Conservation (phyloP, 1,140 invertebrate genomes). For the Hyphantria cunea region DNA sequence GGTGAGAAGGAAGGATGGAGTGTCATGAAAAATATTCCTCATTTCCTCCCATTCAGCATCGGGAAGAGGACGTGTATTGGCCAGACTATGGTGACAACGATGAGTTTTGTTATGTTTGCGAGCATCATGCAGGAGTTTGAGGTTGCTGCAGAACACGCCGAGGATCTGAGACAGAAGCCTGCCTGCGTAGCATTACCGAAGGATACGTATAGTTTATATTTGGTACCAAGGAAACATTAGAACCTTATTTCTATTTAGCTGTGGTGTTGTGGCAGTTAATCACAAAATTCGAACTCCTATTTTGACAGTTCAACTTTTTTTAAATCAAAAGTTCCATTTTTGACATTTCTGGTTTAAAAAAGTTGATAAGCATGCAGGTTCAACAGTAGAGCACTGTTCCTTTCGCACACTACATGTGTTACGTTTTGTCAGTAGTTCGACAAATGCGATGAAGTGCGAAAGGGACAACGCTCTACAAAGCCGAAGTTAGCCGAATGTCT, state of each 20-base stretch:
- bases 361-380: too few relatives aligned
- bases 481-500: too few relatives aligned
- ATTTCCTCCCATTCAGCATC: constrained; percentile 94
- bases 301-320: neutral
- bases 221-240: constrained; percentile 80
- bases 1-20: constrained; percentile 62
- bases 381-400: too few relatives aligned
- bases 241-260: constrained; percentile 16
- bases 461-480: too few relatives aligned
- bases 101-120: constrained; percentile 88
- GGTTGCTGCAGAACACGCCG: constrained; percentile 82
- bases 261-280: neutral
- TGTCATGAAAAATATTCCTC: constrained; percentile 82
- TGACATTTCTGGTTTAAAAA: too few relatives aligned
- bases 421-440: too few relatives aligned
- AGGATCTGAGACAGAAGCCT: constrained; percentile 82
- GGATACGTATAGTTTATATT: constrained; percentile 84
- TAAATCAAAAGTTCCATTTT: too few relatives aligned
- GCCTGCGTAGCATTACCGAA: constrained; percentile 87
- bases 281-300: neutral
- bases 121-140: constrained; percentile 90
- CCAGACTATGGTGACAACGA: constrained; percentile 90
- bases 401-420: too few relatives aligned
- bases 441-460: too few relatives aligned
- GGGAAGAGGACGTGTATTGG: constrained; percentile 94